These are phyloP conservation scores for Notiomystis cincta DNA, from an alignment of 2,113 vertebrate genomes.

Conservation along the genomic window DNA sequence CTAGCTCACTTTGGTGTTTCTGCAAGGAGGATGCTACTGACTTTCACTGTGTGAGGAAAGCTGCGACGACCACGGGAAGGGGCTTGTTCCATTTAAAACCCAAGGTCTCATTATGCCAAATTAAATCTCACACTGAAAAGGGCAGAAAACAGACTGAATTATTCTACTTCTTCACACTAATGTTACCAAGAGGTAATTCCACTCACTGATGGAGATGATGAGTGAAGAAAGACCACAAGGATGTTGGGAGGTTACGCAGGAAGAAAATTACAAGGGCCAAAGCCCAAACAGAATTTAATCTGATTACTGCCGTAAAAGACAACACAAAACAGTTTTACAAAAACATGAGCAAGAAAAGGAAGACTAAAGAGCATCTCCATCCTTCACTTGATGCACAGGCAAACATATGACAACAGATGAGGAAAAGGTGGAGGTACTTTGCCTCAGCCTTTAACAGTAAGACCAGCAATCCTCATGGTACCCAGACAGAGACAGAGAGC, in stretches of 20 bases:
- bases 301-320: neutral
- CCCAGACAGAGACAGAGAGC: neutral
- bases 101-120: neutral
- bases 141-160: neutral
- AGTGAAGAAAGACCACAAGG: neutral
- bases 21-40: neutral
- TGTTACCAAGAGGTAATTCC: neutral
- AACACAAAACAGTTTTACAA: neutral
- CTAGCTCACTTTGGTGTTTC: neutral
- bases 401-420: neutral
- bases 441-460: neutral
- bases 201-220: neutral
- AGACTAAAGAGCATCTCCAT: neutral
- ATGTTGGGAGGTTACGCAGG: neutral
- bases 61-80: rapidly evolving
- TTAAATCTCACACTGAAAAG: neutral
- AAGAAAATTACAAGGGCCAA: neutral
- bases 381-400: neutral
- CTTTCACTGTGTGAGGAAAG: neutral
- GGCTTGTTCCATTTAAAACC: neutral
- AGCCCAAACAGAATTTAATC: neutral
- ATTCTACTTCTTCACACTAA: neutral
- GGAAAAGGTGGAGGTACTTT: neutral
- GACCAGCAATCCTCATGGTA: neutral
- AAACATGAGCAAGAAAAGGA: neutral